Percentiles rank a stretch among this genome's conserved stretches.
Conservation (phyloP, 2,113 vertebrate species). For the Pao palembangensis region DNA sequence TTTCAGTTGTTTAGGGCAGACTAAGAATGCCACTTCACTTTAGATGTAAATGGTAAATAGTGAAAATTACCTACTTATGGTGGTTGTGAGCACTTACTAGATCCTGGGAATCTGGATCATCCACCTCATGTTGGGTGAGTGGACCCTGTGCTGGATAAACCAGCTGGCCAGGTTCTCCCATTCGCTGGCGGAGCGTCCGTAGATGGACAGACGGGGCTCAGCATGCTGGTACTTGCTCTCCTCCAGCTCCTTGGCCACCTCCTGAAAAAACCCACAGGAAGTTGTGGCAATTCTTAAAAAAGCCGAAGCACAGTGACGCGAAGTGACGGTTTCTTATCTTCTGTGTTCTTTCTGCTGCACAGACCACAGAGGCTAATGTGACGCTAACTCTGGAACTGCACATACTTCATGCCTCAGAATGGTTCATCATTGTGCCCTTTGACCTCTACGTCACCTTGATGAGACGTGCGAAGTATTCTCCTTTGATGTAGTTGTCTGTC, state of each 20-base stretch:
- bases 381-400: no score
- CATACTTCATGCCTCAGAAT: no score
- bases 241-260: constrained; percentile 90
- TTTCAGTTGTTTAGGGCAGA: neutral
- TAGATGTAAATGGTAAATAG: no score
- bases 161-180: constrained; percentile 86
- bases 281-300: constrained; percentile 4
- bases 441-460: constrained; percentile 80
- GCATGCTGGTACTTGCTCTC: constrained; percentile 96
- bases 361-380: no score
- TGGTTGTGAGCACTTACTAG: constrained; percentile 83
- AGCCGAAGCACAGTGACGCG: constrained; percentile 1
- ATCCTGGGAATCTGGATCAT: constrained; percentile 97
- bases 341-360: no score
- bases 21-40: no score
- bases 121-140: constrained; percentile 96
- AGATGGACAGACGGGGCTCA: constrained; percentile 93
- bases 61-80: no score
- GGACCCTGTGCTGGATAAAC: constrained; percentile 94
- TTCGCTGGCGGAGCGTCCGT: constrained; percentile 85
- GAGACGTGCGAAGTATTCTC: constrained; percentile 97
- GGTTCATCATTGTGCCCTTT: no score
- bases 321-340: neutral
- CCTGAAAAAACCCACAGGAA: constrained; percentile 70
- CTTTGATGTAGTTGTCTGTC: constrained; percentile 90